Conservation (phyloP, 2,113 vertebrate species). For the Illadopsis cleaveri region DNA sequence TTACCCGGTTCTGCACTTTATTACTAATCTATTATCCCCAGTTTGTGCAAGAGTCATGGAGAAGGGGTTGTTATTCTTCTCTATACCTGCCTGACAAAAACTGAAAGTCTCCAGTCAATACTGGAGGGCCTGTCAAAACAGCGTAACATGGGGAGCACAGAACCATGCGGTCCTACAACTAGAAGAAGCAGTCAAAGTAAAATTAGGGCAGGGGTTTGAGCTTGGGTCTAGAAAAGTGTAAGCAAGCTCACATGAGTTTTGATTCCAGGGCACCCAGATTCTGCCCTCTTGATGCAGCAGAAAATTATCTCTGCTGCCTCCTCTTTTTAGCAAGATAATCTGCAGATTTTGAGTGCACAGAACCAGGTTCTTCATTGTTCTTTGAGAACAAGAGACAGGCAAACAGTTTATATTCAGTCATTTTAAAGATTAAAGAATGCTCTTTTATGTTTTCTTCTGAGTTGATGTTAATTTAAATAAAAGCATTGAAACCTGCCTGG, state of each 20-base stretch:
- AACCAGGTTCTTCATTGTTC: not conserved
- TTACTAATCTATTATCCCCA: not conserved
- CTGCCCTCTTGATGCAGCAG: not conserved
- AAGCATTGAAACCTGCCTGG: constrained; percentile 1
- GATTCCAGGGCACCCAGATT: not conserved
- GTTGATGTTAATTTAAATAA: not conserved
- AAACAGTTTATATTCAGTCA: not conserved
- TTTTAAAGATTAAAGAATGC: constrained; percentile 1
- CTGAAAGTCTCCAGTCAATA: not conserved
- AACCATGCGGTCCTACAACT: not conserved
- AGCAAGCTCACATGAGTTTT: not conserved
- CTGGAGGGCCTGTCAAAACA: not conserved
- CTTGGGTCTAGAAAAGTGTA: not conserved
- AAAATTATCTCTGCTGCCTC: not conserved
- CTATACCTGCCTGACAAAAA: not conserved
- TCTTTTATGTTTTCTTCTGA: constrained; percentile 20
- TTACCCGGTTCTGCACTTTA: not conserved
- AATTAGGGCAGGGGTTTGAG: not conserved
- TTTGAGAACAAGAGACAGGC: not conserved
- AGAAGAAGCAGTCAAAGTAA: not conserved
- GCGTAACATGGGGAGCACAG: fast-evolving
- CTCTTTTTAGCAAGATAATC: not conserved
- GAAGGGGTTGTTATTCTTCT: not conserved
- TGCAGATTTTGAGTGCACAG: not conserved
- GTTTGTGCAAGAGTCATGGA: not conserved